Evolutionary conservation across 2,888 invertebrate species (phyloP).

Genomic region (Drosophila borealis): DNA sequence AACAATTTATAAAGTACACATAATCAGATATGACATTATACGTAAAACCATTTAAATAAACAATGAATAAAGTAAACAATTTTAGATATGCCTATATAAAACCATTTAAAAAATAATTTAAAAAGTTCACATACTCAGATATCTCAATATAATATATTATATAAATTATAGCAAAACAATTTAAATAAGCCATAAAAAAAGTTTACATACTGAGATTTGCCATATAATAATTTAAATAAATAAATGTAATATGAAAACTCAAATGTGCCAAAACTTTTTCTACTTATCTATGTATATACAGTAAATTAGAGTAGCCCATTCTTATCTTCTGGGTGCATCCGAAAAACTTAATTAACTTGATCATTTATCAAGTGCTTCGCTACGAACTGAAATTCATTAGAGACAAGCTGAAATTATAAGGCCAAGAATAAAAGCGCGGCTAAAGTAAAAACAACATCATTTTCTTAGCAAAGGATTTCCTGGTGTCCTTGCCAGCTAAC

Average conservation of each 20-base stretch:
- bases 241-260: no score
- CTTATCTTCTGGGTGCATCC: slow-evolving; percentile 33
- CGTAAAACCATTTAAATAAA: no score
- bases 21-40: no score
- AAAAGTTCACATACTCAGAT: no score
- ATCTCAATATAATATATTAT: background rate
- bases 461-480: slow-evolving; percentile 67
- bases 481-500: slow-evolving; percentile 29
- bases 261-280: background rate
- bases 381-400: slow-evolving; percentile 74
- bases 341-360: slow-evolving; percentile 83
- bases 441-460: slow-evolving; percentile 49
- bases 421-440: slow-evolving; percentile 30
- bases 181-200: no score
- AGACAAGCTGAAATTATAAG: slow-evolving; percentile 21
- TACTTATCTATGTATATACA: background rate
- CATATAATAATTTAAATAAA: background rate
- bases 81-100: no score
- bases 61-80: no score
- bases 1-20: no score
- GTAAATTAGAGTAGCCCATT: slow-evolving; percentile 18
- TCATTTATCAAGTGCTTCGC: slow-evolving; percentile 81
- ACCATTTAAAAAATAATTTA: no score
- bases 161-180: no score
- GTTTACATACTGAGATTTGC: no score